phyloP scores from a whole-genome alignment of 64 coral and sea anemone species.

The Montipora sp. region DNA sequence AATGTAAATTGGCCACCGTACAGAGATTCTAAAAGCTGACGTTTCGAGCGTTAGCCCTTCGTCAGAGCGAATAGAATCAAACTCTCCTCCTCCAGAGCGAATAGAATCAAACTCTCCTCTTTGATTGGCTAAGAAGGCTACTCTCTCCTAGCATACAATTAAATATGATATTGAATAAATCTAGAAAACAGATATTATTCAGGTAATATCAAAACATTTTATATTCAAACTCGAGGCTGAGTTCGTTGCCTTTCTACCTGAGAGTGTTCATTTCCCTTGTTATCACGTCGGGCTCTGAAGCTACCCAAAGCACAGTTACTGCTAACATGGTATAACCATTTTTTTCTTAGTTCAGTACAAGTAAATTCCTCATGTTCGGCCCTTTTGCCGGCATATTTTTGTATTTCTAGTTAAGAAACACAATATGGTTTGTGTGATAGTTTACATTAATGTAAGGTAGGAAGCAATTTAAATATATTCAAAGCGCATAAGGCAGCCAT shows the following conservation, averaged over 20 bases:
- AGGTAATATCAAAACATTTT: not conserved
- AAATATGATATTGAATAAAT: not conserved
- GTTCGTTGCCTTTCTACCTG: constrained; percentile 3
- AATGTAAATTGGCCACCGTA: too few species aligned
- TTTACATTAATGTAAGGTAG: too few species aligned
- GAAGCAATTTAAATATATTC: too few species aligned
- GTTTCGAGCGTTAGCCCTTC: too few species aligned
- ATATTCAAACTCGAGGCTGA: not conserved
- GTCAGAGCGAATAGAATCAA: too few species aligned
- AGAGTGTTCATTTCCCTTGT: not conserved
- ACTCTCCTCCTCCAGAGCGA: too few species aligned
- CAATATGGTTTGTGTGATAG: too few species aligned
- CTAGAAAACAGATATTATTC: not conserved
- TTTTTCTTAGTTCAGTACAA: not conserved
- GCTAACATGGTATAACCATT: not conserved
- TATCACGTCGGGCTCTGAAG: not conserved
- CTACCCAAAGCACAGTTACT: not conserved
- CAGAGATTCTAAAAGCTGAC: too few species aligned
- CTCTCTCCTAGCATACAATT: not conserved
- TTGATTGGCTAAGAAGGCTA: not conserved
- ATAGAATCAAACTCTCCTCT: too few species aligned
- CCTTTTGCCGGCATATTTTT: too few species aligned
- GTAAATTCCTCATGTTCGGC: not conserved
- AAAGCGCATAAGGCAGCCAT: too few species aligned
- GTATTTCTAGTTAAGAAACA: not conserved